Conservation (phyloP, 2,113 vertebrate species). For the Silurus glanis region DNA sequence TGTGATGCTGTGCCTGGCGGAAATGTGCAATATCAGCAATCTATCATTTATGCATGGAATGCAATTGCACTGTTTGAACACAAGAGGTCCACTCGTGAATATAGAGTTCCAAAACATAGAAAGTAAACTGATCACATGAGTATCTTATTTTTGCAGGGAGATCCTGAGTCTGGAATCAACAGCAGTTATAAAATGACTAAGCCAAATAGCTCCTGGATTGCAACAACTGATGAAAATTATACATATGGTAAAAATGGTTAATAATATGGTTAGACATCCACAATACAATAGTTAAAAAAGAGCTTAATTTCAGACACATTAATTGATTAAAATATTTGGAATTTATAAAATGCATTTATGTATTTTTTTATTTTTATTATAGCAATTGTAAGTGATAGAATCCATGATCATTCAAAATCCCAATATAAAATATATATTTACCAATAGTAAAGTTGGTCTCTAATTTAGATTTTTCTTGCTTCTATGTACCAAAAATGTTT, state of each 20-base stretch:
- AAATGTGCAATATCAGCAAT: background rate
- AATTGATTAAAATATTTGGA: too few relatives aligned
- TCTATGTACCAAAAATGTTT: too few relatives aligned
- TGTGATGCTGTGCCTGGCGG: background rate
- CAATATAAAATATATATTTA: too few relatives aligned
- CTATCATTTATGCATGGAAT: background rate
- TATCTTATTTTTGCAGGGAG: background rate
- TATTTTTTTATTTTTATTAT: too few relatives aligned
- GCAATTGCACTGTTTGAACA: background rate
- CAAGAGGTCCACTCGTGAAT: background rate
- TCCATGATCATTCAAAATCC: too few relatives aligned
- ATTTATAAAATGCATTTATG: too few relatives aligned
- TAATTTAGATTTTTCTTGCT: too few relatives aligned
- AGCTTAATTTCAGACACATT: too few relatives aligned
- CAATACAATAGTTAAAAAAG: background rate
- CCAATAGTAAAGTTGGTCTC: too few relatives aligned
- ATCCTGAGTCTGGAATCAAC: background rate
- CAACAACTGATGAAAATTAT: background rate
- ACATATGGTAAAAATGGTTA: background rate
- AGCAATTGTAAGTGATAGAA: too few relatives aligned
- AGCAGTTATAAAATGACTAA: background rate
- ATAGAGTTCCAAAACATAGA: background rate
- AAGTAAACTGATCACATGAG: background rate
- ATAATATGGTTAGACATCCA: background rate
- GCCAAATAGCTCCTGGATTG: background rate